A percentile compares a stretch with the other conserved stretches of the same genome.
These are phyloP conservation scores for Poeciliopsis turneri DNA, from an alignment of 2,797 vertebrate genomes.

Conservation along the genomic window DNA sequence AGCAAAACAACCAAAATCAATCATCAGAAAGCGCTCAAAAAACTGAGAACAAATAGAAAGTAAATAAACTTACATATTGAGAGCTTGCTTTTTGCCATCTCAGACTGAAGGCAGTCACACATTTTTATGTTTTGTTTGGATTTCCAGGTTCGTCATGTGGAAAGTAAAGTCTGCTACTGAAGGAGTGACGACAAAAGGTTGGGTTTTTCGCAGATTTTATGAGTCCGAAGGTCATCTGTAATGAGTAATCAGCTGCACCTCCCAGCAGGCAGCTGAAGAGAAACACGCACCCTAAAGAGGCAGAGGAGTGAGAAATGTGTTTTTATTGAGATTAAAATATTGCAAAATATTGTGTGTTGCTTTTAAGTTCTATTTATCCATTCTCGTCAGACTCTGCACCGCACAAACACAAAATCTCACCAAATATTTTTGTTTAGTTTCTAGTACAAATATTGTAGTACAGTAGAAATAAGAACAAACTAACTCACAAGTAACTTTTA, in stretches of 20 bases:
- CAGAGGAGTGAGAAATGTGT: not conserved
- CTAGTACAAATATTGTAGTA: too few species aligned
- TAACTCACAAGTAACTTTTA: too few species aligned
- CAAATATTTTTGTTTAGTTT: too few species aligned
- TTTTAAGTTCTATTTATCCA: not conserved
- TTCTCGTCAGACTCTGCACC: fast-evolving
- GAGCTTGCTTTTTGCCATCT: conserved; percentile 50
- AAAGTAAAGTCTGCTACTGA: conserved; percentile 8
- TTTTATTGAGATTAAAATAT: not conserved
- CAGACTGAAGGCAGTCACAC: not conserved
- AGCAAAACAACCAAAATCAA: not conserved
- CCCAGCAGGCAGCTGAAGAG: conserved; percentile 8
- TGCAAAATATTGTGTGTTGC: not conserved
- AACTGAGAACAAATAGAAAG: not conserved
- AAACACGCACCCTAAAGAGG: not conserved
- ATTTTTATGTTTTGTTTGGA: not conserved
- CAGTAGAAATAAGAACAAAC: too few species aligned
- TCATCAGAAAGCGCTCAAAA: not conserved
- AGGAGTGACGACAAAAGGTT: not conserved
- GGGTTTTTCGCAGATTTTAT: conserved; percentile 61
- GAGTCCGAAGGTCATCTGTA: conserved; percentile 71
- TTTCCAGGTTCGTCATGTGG: not conserved
- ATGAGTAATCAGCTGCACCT: conserved; percentile 54
- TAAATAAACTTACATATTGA: conserved; percentile 53
- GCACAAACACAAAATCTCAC: too few species aligned